Evolutionary conservation across 2,797 vertebrate genomes (phyloP).

Genomic region (Sylvia borin): DNA sequence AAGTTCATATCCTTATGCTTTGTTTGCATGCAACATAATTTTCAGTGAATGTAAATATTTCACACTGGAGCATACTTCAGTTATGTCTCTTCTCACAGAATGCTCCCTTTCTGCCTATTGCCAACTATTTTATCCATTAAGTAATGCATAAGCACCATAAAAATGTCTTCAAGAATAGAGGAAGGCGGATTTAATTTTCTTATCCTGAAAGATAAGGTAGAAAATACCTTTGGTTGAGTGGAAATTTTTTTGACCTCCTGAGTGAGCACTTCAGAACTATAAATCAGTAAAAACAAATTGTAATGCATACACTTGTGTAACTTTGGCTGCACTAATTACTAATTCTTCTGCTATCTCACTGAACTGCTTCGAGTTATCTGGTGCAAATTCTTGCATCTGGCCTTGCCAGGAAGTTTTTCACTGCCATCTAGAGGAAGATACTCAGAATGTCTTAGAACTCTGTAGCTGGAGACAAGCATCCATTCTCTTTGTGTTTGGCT

Average conservation of each 20-base stretch:
- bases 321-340: neutral
- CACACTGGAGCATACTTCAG: neutral
- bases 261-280: neutral
- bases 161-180: neutral
- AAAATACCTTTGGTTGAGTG: neutral
- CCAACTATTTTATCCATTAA: neutral
- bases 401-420: slow-evolving; percentile 29
- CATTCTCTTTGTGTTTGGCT: neutral
- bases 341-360: neutral
- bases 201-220: neutral
- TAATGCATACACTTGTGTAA: neutral
- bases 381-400: neutral
- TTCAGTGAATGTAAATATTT: neutral
- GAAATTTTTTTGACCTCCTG: neutral
- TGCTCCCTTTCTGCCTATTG: neutral
- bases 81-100: neutral
- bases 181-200: neutral
- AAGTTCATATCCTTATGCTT: neutral
- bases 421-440: slow-evolving; percentile 58
- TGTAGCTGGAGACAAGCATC: neutral
- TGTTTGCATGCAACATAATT: neutral
- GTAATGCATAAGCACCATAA: neutral
- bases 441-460: neutral
- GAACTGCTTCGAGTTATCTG: neutral
- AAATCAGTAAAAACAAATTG: neutral